Evolutionary conservation across 2,888 invertebrate genomes (phyloP).

Genomic region (Drosophila dives): DNA sequence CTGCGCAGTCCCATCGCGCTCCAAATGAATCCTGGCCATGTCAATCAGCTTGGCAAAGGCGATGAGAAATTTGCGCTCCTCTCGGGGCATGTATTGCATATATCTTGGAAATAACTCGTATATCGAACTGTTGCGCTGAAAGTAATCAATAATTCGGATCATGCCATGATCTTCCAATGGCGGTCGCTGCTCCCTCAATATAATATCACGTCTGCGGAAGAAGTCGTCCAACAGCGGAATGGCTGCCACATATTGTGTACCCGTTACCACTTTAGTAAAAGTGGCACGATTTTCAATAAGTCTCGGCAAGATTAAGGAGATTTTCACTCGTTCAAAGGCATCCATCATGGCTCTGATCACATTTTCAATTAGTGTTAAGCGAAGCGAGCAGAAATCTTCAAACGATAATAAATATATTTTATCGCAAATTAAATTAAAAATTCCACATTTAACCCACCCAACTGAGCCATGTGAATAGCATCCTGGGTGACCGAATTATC

Average conservation of each 20-base stretch:
- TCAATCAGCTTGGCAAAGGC: slow-evolving; percentile 49
- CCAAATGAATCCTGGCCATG: slow-evolving; percentile 41
- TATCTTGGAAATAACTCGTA: slow-evolving; percentile 33
- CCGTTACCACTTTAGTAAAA: slow-evolving; percentile 21
- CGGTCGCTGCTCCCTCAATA: slow-evolving; percentile 39
- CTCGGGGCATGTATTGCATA: slow-evolving; percentile 13
- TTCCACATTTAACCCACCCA: slow-evolving; percentile 11
- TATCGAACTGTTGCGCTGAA: slow-evolving; percentile 50
- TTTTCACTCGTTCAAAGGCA: slow-evolving; percentile 53
- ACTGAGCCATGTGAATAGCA: slow-evolving; percentile 6
- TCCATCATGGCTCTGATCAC: slow-evolving; percentile 41
- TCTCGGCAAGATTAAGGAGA: slow-evolving; percentile 60
- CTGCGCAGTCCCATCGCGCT: slow-evolving; percentile 35
- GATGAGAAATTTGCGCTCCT: slow-evolving; percentile 42
- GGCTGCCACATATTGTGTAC: slow-evolving; percentile 38
- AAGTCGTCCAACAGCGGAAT: slow-evolving; percentile 50
- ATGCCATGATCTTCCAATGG: slow-evolving; percentile 59
- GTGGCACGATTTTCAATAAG: slow-evolving; percentile 33
- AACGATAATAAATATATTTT: neutral
- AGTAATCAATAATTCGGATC: slow-evolving; percentile 62
- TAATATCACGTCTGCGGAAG: slow-evolving; percentile 38
- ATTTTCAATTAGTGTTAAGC: slow-evolving; percentile 36
- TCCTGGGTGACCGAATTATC: neutral
- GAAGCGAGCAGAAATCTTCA: slow-evolving; percentile 55
- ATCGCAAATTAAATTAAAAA: neutral